phyloP scores from a whole-genome alignment of 2,888 invertebrate genomes.

The Chloroclystis v-ata region DNA sequence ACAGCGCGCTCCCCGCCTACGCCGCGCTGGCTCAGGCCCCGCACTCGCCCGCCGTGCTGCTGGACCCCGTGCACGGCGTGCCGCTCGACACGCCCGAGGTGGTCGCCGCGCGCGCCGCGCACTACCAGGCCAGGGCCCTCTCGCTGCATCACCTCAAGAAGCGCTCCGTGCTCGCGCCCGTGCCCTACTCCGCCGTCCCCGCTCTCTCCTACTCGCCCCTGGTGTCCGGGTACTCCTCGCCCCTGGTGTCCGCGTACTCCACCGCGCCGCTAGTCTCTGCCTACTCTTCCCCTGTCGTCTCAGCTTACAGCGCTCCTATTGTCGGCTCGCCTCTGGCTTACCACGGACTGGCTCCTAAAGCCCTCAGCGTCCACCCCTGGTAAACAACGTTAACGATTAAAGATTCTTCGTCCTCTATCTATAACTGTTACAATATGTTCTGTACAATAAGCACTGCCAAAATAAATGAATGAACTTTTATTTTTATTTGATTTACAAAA shows the following conservation, averaged over 20 bases:
- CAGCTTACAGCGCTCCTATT: constrained; percentile 17
- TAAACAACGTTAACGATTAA: constrained; percentile 16
- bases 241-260: constrained; percentile 35
- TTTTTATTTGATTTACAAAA: background rate
- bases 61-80: constrained; percentile 65
- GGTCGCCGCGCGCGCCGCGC: constrained; percentile 67
- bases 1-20: constrained; percentile 34
- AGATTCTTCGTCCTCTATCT: background rate
- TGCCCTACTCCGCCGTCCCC: constrained; percentile 34
- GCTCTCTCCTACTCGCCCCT: constrained; percentile 31
- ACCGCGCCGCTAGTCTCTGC: constrained; percentile 29
- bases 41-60: constrained; percentile 64
- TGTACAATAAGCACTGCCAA: constrained; percentile 1
- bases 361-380: constrained; percentile 41
- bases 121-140: constrained; percentile 67
- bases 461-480: background rate
- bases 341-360: constrained; percentile 33
- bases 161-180: constrained; percentile 44
- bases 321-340: constrained; percentile 30
- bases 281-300: constrained; percentile 31
- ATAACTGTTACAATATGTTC: background rate
- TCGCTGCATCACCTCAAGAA: constrained; percentile 64
- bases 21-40: constrained; percentile 50
- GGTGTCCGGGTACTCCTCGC: constrained; percentile 32
- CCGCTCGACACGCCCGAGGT: constrained; percentile 73